A percentile compares a stretch with the other conserved stretches of the same genome.
Evolutionary conservation across 2,888 invertebrate species (phyloP).

Genomic region (Cheilosia vernalis): DNA sequence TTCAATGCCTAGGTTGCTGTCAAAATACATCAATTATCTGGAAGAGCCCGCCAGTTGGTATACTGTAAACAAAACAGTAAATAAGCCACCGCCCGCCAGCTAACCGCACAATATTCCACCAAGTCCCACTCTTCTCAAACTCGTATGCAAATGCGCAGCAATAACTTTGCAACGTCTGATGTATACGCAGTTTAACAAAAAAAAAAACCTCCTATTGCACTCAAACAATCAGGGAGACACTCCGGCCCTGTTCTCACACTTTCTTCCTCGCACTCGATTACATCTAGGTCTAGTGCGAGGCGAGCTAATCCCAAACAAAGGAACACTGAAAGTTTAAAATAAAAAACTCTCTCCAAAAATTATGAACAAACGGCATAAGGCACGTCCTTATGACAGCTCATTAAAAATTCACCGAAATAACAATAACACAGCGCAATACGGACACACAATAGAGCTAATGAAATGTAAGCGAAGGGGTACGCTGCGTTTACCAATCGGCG

Average conservation of each 20-base stretch:
- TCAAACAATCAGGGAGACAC: conserved; percentile 32
- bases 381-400: conserved; percentile 73
- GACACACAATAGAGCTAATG: conserved; percentile 66
- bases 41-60: too few species aligned
- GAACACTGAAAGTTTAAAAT: neutral
- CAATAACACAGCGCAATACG: conserved; percentile 36
- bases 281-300: conserved; percentile 13
- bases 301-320: conserved; percentile 59
- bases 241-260: conserved; percentile 13
- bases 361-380: conserved; percentile 16
- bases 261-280: conserved; percentile 35
- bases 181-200: conserved; percentile 52
- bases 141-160: conserved; percentile 52
- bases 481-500: conserved; percentile 9
- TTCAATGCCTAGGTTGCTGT: too few species aligned
- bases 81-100: neutral
- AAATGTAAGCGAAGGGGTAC: conserved; percentile 40
- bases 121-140: neutral
- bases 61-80: neutral
- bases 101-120: neutral
- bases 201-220: conserved; percentile 32
- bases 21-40: too few species aligned
- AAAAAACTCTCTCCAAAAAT: conserved; percentile 16
- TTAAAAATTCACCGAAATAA: conserved; percentile 74
- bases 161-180: conserved; percentile 10